Evolutionary conservation across 2,888 invertebrate genomes (phyloP).

Genomic region (Bombylius discolor): DNA sequence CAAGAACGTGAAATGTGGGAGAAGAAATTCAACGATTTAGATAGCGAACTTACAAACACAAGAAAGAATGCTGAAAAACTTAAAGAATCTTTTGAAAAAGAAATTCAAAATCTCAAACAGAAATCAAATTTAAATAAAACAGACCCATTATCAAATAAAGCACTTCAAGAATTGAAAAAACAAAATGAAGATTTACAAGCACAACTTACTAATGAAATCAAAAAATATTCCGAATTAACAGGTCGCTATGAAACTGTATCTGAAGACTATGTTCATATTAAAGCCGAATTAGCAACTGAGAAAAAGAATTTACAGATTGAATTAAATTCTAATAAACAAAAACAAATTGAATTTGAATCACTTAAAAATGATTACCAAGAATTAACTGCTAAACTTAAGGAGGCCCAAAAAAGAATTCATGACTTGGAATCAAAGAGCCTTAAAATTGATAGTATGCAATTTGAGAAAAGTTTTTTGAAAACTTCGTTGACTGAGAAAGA

Average conservation of each 20-base stretch:
- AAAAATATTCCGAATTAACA: constrained; percentile 67
- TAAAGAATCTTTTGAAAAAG: constrained; percentile 56
- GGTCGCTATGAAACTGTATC: constrained; percentile 70
- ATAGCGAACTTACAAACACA: constrained; percentile 43
- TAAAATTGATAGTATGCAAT: constrained; percentile 33
- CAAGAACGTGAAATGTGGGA: constrained; percentile 53
- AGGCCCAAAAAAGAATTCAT: constrained; percentile 27
- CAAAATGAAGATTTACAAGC: constrained; percentile 50
- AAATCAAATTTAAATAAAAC: constrained; percentile 41
- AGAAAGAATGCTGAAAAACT: constrained; percentile 54
- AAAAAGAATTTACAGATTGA: constrained; percentile 59
- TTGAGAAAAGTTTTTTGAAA: constrained; percentile 55
- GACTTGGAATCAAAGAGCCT: constrained; percentile 28
- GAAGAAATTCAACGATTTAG: constrained; percentile 47
- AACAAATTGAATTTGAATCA: constrained; percentile 26
- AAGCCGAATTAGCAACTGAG: constrained; percentile 67
- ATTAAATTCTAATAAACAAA: constrained; percentile 24
- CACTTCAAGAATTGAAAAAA: constrained; percentile 46
- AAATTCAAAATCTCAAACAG: constrained; percentile 60
- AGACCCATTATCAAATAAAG: constrained; percentile 51
- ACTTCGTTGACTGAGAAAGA: constrained; percentile 61
- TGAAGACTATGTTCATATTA: constrained; percentile 73
- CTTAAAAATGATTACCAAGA: constrained; percentile 30
- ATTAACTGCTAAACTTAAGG: constrained; percentile 25
- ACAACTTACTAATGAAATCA: constrained; percentile 51